Evolutionary conservation across 1,140 invertebrate species (phyloP).

Genomic region (Diorhabda carinulata): DNA sequence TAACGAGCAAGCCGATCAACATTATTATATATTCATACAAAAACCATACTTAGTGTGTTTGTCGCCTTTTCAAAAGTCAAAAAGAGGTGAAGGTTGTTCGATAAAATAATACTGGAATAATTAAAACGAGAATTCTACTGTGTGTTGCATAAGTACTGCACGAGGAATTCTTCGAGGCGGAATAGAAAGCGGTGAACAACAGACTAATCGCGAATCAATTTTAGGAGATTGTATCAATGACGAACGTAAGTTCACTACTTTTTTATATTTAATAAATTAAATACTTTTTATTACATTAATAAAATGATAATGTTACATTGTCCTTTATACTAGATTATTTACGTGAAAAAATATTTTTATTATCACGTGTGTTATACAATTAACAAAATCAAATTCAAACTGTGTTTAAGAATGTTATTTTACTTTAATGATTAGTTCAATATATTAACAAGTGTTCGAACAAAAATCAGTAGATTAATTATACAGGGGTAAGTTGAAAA

Average conservation of each 20-base stretch:
- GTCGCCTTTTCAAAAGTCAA: not conserved
- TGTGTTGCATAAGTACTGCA: not conserved
- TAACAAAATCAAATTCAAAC: too few species aligned
- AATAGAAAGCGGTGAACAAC: not conserved
- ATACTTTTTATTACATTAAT: too few species aligned
- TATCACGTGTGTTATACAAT: too few species aligned
- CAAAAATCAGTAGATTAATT: too few species aligned
- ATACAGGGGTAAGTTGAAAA: too few species aligned
- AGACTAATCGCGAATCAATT: not conserved
- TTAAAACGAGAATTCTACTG: slow-evolving; percentile 1
- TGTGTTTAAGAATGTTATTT: too few species aligned
- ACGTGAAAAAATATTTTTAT: too few species aligned
- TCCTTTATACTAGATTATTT: too few species aligned
- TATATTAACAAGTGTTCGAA: too few species aligned
- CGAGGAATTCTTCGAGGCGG: not conserved
- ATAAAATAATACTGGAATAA: slow-evolving; percentile 3
- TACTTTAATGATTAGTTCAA: too few species aligned
- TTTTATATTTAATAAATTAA: not conserved
- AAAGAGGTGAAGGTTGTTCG: not conserved
- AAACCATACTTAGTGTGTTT: not conserved
- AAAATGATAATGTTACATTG: too few species aligned
- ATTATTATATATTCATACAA: not conserved
- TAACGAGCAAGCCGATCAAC: not conserved
- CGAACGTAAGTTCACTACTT: not conserved
- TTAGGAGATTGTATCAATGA: not conserved